phyloP scores from a whole-genome alignment of 2,888 invertebrate genomes.

The Leuctra nigra region DNA sequence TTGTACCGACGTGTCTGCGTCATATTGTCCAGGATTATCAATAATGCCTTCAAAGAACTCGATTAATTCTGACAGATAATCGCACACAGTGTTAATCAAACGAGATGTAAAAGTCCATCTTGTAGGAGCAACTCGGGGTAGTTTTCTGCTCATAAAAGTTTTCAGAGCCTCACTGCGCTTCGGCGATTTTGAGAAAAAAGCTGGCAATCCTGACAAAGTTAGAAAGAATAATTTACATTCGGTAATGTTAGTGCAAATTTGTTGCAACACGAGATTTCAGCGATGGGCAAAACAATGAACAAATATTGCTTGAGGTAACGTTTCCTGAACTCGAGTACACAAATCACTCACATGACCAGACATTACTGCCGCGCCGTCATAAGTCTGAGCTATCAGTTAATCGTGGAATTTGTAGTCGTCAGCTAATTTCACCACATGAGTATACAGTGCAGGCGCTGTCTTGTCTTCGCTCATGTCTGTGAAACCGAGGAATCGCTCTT shows the following conservation, averaged over 20 bases:
- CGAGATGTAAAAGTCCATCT: background rate
- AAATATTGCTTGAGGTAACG: background rate
- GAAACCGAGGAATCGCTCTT: too few relatives aligned
- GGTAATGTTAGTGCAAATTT: background rate
- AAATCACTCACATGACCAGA: conserved; percentile 1
- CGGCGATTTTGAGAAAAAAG: conserved; percentile 16
- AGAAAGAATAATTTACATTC: conserved; percentile 1
- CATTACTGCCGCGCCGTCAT: conserved; percentile 4
- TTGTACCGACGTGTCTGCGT: background rate
- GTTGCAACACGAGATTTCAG: background rate
- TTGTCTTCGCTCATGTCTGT: conserved; percentile 9
- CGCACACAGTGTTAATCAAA: background rate
- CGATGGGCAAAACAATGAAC: conserved; percentile 1
- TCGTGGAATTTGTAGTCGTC: conserved; percentile 6
- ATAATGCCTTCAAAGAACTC: background rate
- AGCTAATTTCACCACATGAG: background rate
- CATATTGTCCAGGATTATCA: background rate
- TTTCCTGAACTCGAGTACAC: background rate
- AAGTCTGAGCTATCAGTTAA: conserved; percentile 13
- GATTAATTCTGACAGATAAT: background rate
- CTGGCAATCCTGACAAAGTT: background rate
- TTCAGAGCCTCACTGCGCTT: background rate
- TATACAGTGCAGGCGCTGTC: background rate
- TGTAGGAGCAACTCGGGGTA: background rate
- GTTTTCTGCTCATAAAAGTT: background rate